These are phyloP conservation scores for Cryptoprocta ferox DNA, from an alignment of 2,797 vertebrate genomes.

Conservation along the genomic window DNA sequence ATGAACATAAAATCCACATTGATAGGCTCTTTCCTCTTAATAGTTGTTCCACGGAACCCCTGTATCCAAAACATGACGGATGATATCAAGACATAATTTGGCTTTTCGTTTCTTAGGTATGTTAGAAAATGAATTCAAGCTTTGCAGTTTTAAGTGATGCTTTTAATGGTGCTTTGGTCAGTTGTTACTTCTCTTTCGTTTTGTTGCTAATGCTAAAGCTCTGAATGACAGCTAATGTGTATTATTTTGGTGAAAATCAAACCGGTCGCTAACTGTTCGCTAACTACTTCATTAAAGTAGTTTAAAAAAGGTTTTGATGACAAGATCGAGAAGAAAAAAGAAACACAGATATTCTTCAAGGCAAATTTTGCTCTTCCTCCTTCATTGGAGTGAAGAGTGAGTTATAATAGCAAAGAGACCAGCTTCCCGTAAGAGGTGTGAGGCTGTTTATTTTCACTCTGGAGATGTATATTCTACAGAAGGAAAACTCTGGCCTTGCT, in stretches of 20 bases:
- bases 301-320: constrained; percentile 52
- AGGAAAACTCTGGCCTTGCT: constrained; percentile 83
- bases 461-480: constrained; percentile 81
- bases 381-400: constrained; percentile 26
- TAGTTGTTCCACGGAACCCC: background rate
- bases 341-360: constrained; percentile 23
- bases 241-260: background rate
- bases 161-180: constrained; percentile 26
- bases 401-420: constrained; percentile 48
- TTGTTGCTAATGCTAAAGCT: background rate
- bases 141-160: constrained; percentile 14
- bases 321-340: constrained; percentile 5
- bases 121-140: background rate
- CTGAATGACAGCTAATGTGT: background rate
- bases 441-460: constrained; percentile 87
- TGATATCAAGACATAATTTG: background rate
- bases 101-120: constrained; percentile 35
- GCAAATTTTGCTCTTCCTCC: background rate
- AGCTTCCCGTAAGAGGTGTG: constrained; percentile 82
- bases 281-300: background rate
- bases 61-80: background rate
- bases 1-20: constrained; percentile 65
- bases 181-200: constrained; percentile 34
- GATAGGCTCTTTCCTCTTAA: background rate
- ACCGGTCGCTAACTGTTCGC: background rate